Conservation (phyloP, 2,113 vertebrate genomes). For the Struthidea cinerea region DNA sequence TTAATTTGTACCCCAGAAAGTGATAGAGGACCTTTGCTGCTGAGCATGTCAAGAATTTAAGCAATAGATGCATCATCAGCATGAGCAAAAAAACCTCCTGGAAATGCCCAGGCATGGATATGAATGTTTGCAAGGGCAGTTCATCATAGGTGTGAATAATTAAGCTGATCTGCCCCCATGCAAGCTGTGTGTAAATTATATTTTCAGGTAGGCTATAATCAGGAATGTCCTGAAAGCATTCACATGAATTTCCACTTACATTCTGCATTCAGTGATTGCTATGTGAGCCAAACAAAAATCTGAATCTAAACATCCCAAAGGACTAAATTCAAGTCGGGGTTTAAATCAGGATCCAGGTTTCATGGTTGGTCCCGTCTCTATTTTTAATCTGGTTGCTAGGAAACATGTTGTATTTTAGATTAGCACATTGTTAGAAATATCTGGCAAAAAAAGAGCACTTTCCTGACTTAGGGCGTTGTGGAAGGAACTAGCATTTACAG, state of each 20-base stretch:
- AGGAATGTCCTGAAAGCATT: neutral
- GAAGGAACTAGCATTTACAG: constrained; percentile 29
- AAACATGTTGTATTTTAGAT: constrained; percentile 63
- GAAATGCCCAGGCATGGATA: neutral
- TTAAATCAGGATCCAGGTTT: constrained; percentile 63
- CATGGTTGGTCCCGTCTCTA: constrained; percentile 58
- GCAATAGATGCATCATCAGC: neutral
- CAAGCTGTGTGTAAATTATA: neutral
- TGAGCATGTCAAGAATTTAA: neutral
- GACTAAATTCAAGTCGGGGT: constrained; percentile 31
- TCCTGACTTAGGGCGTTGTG: constrained; percentile 42
- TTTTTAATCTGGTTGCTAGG: constrained; percentile 73
- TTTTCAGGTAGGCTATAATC: neutral
- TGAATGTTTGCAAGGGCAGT: neutral
- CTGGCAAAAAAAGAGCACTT: constrained; percentile 57
- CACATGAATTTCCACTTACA: neutral
- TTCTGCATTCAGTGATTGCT: constrained; percentile 12
- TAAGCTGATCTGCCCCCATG: neutral
- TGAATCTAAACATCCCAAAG: constrained; percentile 17
- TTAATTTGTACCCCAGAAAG: neutral
- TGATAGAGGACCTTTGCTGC: neutral
- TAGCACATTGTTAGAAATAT: constrained; percentile 65
- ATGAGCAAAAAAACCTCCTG: neutral
- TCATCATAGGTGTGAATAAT: constrained; percentile 1
- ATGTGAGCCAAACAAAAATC: constrained; percentile 8